Evolutionary conservation across 2,797 vertebrate genomes (phyloP).

Genomic region (Graptemys geographica): DNA sequence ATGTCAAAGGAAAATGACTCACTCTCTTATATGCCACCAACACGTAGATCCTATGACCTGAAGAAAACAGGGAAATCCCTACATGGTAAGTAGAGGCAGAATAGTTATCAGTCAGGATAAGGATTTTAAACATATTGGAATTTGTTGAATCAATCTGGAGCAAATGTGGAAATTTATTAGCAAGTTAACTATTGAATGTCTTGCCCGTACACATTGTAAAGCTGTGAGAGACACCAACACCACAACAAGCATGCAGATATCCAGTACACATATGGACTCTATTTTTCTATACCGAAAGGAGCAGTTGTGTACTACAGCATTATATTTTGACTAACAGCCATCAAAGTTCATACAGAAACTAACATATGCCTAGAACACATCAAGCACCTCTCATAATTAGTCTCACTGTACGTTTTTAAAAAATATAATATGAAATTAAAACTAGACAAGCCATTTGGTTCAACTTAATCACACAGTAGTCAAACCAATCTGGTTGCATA

Average conservation of each 20-base stretch:
- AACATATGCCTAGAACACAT: conserved; percentile 3
- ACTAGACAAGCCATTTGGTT: background rate
- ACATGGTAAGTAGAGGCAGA: background rate
- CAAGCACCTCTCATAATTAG: conserved; percentile 27
- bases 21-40: background rate
- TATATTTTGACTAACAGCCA: conserved; percentile 22
- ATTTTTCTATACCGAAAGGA: conserved; percentile 4
- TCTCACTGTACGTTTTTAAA: conserved; percentile 37
- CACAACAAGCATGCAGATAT: background rate
- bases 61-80: background rate
- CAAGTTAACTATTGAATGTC: background rate
- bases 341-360: background rate
- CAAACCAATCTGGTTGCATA: conserved; percentile 4
- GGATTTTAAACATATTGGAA: background rate
- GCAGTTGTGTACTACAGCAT: background rate
- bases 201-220: background rate
- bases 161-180: background rate
- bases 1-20: background rate
- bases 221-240: background rate
- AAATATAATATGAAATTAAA: conserved; percentile 12
- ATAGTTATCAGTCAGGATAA: background rate
- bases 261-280: background rate
- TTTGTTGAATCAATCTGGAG: background rate
- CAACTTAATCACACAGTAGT: conserved; percentile 10
- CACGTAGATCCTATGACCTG: background rate